These are phyloP conservation scores for Scelioninae gen. 1 DNA, from an alignment of 2,888 invertebrate species.

Conservation along the genomic window DNA sequence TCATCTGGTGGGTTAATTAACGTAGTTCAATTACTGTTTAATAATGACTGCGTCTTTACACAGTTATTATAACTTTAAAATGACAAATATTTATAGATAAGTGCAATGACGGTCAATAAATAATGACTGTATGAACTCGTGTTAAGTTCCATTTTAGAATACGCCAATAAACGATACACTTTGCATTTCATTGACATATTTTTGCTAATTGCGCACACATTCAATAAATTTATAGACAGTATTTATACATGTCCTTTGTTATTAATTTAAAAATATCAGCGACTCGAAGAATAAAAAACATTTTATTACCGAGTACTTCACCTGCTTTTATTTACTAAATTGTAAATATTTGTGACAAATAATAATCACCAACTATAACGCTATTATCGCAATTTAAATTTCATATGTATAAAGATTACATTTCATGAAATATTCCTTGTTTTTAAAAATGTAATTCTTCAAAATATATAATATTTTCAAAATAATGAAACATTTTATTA, in stretches of 20 bases:
- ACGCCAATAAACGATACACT: conserved; percentile 11
- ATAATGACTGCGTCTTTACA: conserved; percentile 13
- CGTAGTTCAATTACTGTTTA: background rate
- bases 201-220: conserved; percentile 19
- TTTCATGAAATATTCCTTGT: too few species aligned
- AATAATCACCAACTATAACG: too few species aligned
- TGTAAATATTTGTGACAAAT: background rate
- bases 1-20: background rate
- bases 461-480: too few species aligned
- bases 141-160: background rate
- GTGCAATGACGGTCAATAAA: conserved; percentile 3
- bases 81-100: conserved; percentile 15
- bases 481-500: too few species aligned
- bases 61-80: conserved; percentile 12
- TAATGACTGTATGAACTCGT: background rate
- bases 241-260: conserved; percentile 16
- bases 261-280: conserved; percentile 10
- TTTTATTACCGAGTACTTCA: background rate
- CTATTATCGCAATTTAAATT: background rate
- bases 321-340: background rate
- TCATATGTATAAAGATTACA: background rate
- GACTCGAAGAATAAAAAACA: background rate
- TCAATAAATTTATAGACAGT: conserved; percentile 18
- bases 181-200: conserved; percentile 36
- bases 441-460: too few species aligned